Conservation (phyloP, 2,797 vertebrate species). For the Alosa sapidissima region DNA sequence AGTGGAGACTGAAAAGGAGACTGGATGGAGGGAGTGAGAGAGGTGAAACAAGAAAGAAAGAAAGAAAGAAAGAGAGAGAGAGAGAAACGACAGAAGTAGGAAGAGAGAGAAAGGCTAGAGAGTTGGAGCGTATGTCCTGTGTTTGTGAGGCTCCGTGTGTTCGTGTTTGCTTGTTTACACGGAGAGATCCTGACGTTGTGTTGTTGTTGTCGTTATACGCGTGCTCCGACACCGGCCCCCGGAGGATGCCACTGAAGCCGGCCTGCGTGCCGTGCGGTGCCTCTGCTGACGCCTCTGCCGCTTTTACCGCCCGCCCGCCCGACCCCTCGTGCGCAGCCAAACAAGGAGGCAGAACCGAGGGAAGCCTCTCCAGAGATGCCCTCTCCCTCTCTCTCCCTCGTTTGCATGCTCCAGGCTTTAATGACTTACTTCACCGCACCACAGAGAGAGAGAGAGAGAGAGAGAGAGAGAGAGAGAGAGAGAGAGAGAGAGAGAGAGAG, state of each 20-base stretch:
- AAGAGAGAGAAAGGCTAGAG: background rate
- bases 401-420: conserved; percentile 6
- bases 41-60: background rate
- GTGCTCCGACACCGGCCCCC: background rate
- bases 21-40: background rate
- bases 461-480: background rate
- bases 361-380: background rate
- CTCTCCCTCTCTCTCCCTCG: background rate
- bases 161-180: background rate
- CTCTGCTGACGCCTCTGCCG: background rate
- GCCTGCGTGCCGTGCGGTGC: background rate
- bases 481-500: background rate
- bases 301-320: background rate
- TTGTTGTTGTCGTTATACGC: background rate
- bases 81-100: background rate
- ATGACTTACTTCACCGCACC: background rate
- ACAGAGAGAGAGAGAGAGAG: background rate
- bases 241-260: background rate
- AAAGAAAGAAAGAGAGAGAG: background rate
- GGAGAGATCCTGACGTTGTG: background rate
- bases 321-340: background rate
- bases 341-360: background rate
- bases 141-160: background rate
- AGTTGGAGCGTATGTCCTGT: background rate
- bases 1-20: background rate